Evolutionary conservation across 2,113 vertebrate genomes (phyloP), one percentile per base, ranked within the genome.

Genomic region (Chrysemys picta): DNA sequence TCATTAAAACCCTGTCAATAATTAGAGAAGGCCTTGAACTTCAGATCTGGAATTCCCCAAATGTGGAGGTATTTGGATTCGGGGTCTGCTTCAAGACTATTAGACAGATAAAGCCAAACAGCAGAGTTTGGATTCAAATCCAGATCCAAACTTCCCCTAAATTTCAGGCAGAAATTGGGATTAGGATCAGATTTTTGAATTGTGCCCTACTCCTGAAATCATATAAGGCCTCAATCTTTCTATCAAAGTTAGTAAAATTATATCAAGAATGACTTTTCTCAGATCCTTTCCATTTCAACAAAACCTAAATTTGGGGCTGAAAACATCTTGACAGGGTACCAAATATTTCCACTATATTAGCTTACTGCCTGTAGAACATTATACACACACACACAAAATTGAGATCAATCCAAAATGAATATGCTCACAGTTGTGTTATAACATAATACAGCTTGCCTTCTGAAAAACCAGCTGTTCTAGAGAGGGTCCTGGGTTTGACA

Each of bases 1-100:
- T 94, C 82, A 94, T 59, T 90, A 91, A 95, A 95, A 86, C 27
- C 56, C 35, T 88, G 42, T 22, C 53, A 89, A 27, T 54, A 92
- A 93, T 69, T 80, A 94, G 45, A 14, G 83, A 82, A 3, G 31
- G 82, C 85, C 35, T 91, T 86, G 65, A 92, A 89, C 88, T 54
- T 92, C 49, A 95, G 62, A 93, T 92, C 82, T 93, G 21, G 89
- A 91, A 38, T 8, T 1, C 82, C 75, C 57, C 50, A 69, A 88
- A 86, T 53, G 5, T 1, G 3, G 84, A 57, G 4, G 29, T 72
- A 49, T 57, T 94, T 90, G n/a, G 91, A 35, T 12, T 88, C 80
- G 3, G 3, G 17, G 81, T 84, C 81, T 0, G 59, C 91, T 89
- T 95, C 78, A 95, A 93, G 82, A 14, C 16, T 47, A 87, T 38